phyloP scores from a whole-genome alignment of 2,797 vertebrate genomes.

The Botia kubotai region DNA sequence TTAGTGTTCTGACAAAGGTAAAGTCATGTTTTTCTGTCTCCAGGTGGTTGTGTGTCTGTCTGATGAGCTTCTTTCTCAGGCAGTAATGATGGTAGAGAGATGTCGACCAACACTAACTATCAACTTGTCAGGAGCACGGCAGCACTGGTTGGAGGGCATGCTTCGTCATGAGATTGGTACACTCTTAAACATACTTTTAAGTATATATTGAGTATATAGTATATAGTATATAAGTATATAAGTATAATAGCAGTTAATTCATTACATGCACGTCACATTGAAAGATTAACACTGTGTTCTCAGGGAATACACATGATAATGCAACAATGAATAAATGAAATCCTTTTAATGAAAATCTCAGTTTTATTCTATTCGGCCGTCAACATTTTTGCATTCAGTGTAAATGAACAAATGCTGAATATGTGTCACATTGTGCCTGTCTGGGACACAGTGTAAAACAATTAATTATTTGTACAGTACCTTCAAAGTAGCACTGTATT shows the following conservation, averaged over 20 bases:
- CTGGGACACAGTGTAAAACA: too few species aligned
- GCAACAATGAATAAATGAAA: neutral
- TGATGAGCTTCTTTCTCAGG: slow-evolving; percentile 94
- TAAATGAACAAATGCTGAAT: too few species aligned
- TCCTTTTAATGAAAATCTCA: too few species aligned
- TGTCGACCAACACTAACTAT: slow-evolving; percentile 93
- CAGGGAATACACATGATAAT: neutral
- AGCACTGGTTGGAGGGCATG: slow-evolving; percentile 98
- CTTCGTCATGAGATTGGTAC: slow-evolving; percentile 94
- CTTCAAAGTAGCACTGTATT: neutral
- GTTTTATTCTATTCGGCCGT: too few species aligned
- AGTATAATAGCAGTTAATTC: neutral
- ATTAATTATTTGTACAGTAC: too few species aligned
- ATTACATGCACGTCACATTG: neutral
- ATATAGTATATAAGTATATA: too few species aligned
- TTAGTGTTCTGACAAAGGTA: neutral
- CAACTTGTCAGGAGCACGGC: slow-evolving; percentile 91
- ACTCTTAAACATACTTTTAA: slow-evolving; percentile 7
- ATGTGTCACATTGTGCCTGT: too few species aligned
- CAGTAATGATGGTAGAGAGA: slow-evolving; percentile 97
- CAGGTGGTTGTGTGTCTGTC: slow-evolving; percentile 95
- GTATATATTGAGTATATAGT: too few species aligned
- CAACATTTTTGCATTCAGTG: too few species aligned
- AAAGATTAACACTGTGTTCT: neutral
- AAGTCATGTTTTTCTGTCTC: neutral